phyloP scores from a whole-genome alignment of 2,113 vertebrate species.

The Leucopsar rothschildi region DNA sequence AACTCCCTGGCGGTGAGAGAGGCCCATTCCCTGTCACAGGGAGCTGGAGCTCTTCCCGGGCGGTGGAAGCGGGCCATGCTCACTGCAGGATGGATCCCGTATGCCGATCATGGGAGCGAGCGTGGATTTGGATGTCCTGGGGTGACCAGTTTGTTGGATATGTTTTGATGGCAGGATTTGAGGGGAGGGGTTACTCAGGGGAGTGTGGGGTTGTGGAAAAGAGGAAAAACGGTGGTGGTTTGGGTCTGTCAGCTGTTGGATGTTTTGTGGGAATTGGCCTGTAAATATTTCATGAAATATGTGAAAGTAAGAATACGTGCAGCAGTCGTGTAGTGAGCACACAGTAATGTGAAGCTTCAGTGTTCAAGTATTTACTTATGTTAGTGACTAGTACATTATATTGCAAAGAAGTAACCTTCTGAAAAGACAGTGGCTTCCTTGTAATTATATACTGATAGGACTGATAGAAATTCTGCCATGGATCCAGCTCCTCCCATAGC shows the following conservation, averaged over 20 bases:
- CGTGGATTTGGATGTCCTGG: neutral
- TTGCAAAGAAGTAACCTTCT: neutral
- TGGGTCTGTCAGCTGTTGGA: neutral
- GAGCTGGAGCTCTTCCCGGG: neutral
- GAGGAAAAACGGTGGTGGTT: neutral
- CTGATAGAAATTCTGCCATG: neutral
- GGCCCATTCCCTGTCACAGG: rapidly evolving
- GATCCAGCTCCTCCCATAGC: neutral
- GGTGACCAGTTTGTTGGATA: neutral
- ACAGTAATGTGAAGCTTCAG: neutral
- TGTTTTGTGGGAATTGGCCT: neutral
- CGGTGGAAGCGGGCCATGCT: neutral
- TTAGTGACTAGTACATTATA: neutral
- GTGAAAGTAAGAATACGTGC: neutral
- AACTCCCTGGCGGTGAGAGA: neutral
- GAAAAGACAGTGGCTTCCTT: neutral
- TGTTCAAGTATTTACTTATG: neutral
- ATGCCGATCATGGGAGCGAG: neutral
- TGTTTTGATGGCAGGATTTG: neutral
- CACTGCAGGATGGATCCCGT: neutral
- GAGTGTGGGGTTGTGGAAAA: neutral
- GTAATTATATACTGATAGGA: neutral
- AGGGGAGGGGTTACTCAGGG: neutral
- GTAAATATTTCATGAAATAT: neutral
- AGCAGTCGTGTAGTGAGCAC: neutral